phyloP scores from a whole-genome alignment of 2,888 invertebrate species.

The Arge pagana region DNA sequence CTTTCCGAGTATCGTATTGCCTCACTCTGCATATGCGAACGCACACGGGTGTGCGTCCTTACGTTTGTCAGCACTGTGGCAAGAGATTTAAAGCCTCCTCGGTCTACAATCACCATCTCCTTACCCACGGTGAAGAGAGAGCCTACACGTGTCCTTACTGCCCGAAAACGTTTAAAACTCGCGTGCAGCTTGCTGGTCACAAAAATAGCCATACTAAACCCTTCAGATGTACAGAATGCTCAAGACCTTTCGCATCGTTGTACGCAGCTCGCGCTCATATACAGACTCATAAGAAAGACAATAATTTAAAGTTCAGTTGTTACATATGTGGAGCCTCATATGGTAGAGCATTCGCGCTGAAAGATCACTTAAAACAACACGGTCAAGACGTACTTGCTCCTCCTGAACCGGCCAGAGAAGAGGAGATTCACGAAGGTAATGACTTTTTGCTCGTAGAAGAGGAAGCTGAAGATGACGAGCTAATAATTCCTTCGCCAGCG shows the following conservation, averaged over 20 bases:
- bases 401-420: slow-evolving; percentile 50
- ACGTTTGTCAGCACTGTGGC: slow-evolving; percentile 72
- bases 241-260: slow-evolving; percentile 75
- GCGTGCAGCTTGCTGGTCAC: slow-evolving; percentile 78
- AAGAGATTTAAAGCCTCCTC: slow-evolving; percentile 80
- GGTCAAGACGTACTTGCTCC: slow-evolving; percentile 59
- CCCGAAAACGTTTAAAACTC: slow-evolving; percentile 79
- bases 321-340: slow-evolving; percentile 76
- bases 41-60: slow-evolving; percentile 78
- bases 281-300: slow-evolving; percentile 72
- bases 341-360: slow-evolving; percentile 74
- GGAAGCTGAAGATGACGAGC: slow-evolving; percentile 32
- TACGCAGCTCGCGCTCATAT: slow-evolving; percentile 79
- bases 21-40: slow-evolving; percentile 79
- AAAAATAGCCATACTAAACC: slow-evolving; percentile 83
- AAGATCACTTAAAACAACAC: slow-evolving; percentile 73
- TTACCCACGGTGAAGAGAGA: slow-evolving; percentile 77
- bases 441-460: slow-evolving; percentile 46
- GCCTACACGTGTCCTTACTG: slow-evolving; percentile 77
- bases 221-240: slow-evolving; percentile 75
- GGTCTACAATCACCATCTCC: slow-evolving; percentile 77
- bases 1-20: slow-evolving; percentile 80
- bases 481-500: slow-evolving; percentile 39
- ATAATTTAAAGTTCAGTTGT: slow-evolving; percentile 73
- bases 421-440: slow-evolving; percentile 49